Percentiles rank a stretch among this genome's conserved stretches.
Evolutionary conservation across 1,140 invertebrate species (phyloP).

Genomic region (Carcinoscorpius rotundicauda): DNA sequence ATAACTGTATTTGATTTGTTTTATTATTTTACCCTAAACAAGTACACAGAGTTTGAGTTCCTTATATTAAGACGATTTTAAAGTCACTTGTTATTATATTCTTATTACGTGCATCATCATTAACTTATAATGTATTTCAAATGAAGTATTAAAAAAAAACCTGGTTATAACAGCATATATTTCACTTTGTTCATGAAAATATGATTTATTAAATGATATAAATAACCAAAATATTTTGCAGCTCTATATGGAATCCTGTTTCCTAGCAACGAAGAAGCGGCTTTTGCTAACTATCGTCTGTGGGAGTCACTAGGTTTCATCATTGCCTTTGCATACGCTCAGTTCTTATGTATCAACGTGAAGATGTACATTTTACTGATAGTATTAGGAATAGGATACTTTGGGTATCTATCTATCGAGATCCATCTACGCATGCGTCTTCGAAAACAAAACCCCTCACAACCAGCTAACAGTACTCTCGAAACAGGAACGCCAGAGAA

Average conservation of each 20-base stretch:
- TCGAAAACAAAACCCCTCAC: no score
- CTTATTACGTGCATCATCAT: not conserved
- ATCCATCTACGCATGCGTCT: conserved; percentile 13
- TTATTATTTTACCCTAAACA: not conserved
- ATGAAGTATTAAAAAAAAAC: no score
- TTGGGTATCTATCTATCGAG: conserved; percentile 71
- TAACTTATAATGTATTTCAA: not conserved
- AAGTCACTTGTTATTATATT: not conserved
- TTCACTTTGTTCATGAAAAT: no score
- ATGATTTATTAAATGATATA: no score
- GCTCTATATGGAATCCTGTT: conserved; percentile 86
- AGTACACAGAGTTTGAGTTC: not conserved
- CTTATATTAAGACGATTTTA: not conserved
- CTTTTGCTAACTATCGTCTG: conserved; percentile 89
- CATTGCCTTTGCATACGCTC: conserved; percentile 77
- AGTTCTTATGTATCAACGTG: conserved; percentile 70
- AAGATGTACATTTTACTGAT: conserved; percentile 79
- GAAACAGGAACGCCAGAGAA: no score
- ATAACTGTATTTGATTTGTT: not conserved
- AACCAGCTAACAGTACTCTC: no score
- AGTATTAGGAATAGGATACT: conserved; percentile 59
- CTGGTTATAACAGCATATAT: no score
- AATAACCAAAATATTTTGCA: conserved; percentile 32
- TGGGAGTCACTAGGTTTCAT: conserved; percentile 91
- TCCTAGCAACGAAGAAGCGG: conserved; percentile 81